Conservation (phyloP, 2,888 invertebrate genomes). For the Watsonalla cultraria region DNA sequence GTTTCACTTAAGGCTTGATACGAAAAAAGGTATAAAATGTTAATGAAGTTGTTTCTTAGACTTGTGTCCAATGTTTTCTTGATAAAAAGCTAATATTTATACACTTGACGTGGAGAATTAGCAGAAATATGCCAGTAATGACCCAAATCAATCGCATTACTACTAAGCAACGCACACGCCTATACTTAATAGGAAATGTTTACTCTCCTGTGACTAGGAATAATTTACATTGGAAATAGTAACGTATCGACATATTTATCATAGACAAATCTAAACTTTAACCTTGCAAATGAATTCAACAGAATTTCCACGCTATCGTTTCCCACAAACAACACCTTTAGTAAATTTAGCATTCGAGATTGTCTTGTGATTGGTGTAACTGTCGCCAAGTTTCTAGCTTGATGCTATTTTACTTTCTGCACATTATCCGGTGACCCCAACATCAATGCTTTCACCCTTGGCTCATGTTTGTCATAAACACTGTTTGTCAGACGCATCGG, state of each 20-base stretch:
- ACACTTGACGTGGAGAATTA: too few species aligned
- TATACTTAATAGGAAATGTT: too few species aligned
- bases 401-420: slow-evolving; percentile 33
- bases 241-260: not conserved
- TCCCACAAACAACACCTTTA: not conserved
- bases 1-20: too few species aligned
- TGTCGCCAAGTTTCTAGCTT: slow-evolving; percentile 27
- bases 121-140: too few species aligned
- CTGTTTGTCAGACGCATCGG: slow-evolving; percentile 2
- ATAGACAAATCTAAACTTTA: not conserved
- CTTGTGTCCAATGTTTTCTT: too few species aligned
- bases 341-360: slow-evolving; percentile 29
- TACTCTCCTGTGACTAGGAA: not conserved
- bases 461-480: slow-evolving; percentile 14
- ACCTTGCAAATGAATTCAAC: slow-evolving; percentile 1
- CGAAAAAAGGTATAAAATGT: too few species aligned
- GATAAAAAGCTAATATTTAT: too few species aligned
- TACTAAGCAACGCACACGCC: too few species aligned
- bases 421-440: slow-evolving; percentile 41
- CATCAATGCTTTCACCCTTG: slow-evolving; percentile 30
- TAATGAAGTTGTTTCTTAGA: too few species aligned
- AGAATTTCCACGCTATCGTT: not conserved
- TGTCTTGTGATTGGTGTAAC: slow-evolving; percentile 33
- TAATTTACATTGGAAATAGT: not conserved
- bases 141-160: too few species aligned